phyloP scores from a whole-genome alignment of 2,797 vertebrate species.

The Pteronotus mesoamericanus region DNA sequence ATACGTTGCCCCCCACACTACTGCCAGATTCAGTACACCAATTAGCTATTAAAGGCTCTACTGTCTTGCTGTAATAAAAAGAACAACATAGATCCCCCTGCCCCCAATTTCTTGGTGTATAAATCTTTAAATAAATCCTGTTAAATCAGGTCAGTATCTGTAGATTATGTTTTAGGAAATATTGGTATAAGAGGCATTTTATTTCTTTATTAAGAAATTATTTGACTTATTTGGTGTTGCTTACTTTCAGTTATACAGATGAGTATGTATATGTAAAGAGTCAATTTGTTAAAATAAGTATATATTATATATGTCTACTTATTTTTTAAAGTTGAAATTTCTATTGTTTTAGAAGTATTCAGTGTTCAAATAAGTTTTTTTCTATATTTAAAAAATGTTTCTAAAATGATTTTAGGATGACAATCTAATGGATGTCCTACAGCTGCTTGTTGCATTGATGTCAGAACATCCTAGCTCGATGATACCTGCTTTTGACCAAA shows the following conservation, averaged over 20 bases:
- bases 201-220: constrained; percentile 16
- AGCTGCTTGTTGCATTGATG: constrained; percentile 97
- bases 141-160: neutral
- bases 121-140: neutral
- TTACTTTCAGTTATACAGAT: constrained; percentile 6
- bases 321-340: constrained; percentile 30
- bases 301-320: neutral
- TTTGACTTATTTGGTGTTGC: neutral
- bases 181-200: neutral
- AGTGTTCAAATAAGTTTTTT: constrained; percentile 22
- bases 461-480: constrained; percentile 95
- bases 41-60: neutral
- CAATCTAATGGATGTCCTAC: constrained; percentile 98
- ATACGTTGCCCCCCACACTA: neutral
- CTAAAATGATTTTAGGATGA: constrained; percentile 88
- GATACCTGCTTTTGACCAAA: constrained; percentile 97
- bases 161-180: neutral
- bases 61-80: neutral
- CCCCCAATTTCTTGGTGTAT: neutral
- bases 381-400: neutral
- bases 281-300: neutral
- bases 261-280: neutral
- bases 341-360: constrained; percentile 6
- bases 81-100: neutral
- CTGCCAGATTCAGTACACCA: neutral